Evolutionary conservation across 2,113 vertebrate genomes (phyloP).

Genomic region (Tor tambroides): DNA sequence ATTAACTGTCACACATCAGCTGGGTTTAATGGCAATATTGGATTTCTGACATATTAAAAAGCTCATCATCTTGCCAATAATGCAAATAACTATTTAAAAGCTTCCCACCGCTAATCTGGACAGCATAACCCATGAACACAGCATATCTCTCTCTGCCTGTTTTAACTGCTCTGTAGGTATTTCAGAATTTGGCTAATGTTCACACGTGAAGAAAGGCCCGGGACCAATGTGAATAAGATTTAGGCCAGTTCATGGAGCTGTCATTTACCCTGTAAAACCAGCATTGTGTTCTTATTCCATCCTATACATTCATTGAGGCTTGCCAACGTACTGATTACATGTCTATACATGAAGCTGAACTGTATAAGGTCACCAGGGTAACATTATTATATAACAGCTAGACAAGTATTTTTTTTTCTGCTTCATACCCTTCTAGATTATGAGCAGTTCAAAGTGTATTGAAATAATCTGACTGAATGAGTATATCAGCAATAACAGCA

Average conservation of each 20-base stretch:
- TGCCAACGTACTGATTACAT: neutral
- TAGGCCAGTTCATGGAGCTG: neutral
- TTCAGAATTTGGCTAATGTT: neutral
- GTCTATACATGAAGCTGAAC: neutral
- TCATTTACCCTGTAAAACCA: neutral
- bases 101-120: slow-evolving; percentile 61
- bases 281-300: neutral
- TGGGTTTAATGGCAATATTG: slow-evolving; percentile 72
- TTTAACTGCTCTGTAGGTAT: neutral
- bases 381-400: too few relatives aligned
- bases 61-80: slow-evolving; percentile 65
- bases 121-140: neutral
- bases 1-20: slow-evolving; percentile 75
- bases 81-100: slow-evolving; percentile 61
- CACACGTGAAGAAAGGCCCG: neutral
- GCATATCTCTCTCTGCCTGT: slow-evolving; percentile 32
- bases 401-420: too few relatives aligned
- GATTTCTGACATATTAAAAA: slow-evolving; percentile 76
- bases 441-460: neutral
- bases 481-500: neutral
- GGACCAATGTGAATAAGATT: neutral
- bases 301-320: neutral
- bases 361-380: too few relatives aligned
- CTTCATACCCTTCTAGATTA: too few relatives aligned
- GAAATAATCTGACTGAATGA: neutral